A percentile compares a stretch with the other conserved stretches of the same genome.
These are phyloP conservation scores for Polydrusus cervinus DNA, from an alignment of 2,888 invertebrate genomes.

Conservation along the genomic window DNA sequence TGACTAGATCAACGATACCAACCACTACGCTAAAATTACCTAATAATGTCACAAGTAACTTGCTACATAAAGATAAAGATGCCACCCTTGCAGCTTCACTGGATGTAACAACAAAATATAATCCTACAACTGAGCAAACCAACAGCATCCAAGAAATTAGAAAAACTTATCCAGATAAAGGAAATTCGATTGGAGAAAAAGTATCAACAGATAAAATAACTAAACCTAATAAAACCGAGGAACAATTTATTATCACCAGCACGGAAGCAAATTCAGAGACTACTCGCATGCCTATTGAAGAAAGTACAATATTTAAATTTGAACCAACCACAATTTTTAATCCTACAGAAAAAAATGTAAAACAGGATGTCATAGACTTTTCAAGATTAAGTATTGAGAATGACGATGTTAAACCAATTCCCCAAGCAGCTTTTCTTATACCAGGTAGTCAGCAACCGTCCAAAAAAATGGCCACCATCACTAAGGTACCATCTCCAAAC, in stretches of 20 bases:
- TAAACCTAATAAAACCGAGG: constrained; percentile 21
- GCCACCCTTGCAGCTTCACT: background rate
- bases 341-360: constrained; percentile 14
- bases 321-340: constrained; percentile 34
- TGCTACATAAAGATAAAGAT: background rate
- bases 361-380: background rate
- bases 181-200: background rate
- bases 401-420: constrained; percentile 72
- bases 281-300: constrained; percentile 28
- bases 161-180: constrained; percentile 4
- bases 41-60: constrained; percentile 6
- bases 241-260: constrained; percentile 16
- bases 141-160: background rate
- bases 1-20: constrained; percentile 8
- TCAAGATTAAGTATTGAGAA: constrained; percentile 15
- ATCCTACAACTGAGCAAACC: background rate
- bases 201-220: constrained; percentile 1
- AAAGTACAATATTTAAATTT: constrained; percentile 49
- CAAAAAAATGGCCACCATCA: constrained; percentile 73
- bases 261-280: constrained; percentile 43
- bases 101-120: constrained; percentile 13
- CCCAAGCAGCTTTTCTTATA: constrained; percentile 75
- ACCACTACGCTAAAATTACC: constrained; percentile 21
- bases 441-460: constrained; percentile 75
- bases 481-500: constrained; percentile 74